These are phyloP conservation scores for Lasius fuliginosus DNA, from an alignment of 2,888 invertebrate species.

Conservation along the genomic window DNA sequence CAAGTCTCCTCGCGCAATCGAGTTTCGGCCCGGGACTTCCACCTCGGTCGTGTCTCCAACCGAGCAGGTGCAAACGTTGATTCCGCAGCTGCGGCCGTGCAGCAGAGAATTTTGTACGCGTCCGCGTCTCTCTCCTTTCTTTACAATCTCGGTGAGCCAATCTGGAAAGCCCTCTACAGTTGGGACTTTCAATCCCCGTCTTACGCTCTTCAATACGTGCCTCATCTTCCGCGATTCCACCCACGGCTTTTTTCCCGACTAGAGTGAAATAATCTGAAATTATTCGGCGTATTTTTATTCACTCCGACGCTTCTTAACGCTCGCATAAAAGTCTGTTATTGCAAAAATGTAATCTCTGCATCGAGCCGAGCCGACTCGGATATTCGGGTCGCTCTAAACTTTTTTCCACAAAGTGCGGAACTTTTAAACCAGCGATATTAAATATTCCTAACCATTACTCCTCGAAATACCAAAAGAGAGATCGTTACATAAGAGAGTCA, in stretches of 20 bases:
- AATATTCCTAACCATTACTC: conserved; percentile 41
- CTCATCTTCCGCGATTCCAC: not conserved
- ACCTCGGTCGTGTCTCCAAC: conserved; percentile 42
- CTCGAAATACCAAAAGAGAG: conserved; percentile 14
- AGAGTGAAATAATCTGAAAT: conserved; percentile 44
- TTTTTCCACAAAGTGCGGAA: conserved; percentile 40
- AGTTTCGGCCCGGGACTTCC: conserved; percentile 52
- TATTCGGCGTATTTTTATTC: conserved; percentile 43
- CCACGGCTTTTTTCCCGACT: not conserved
- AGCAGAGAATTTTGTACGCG: conserved; percentile 60
- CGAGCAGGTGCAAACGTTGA: conserved; percentile 73
- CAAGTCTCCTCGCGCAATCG: conserved; percentile 53
- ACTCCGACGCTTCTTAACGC: conserved; percentile 40
- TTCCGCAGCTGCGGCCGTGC: conserved; percentile 72
- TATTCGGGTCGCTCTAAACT: conserved; percentile 17
- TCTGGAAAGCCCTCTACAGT: conserved; percentile 34
- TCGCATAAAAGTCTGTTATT: conserved; percentile 43
- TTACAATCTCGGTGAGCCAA: conserved; percentile 62
- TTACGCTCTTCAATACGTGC: conserved; percentile 34
- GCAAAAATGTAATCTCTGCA: conserved; percentile 40
- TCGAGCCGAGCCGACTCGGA: conserved; percentile 7
- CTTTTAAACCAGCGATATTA: conserved; percentile 50
- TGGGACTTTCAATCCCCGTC: conserved; percentile 51
- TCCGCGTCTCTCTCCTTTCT: conserved; percentile 24
- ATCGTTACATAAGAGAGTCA: conserved; percentile 47